These are phyloP conservation scores for Rhinogobio ventralis DNA, from an alignment of 2,797 vertebrate species.

Conservation along the genomic window DNA sequence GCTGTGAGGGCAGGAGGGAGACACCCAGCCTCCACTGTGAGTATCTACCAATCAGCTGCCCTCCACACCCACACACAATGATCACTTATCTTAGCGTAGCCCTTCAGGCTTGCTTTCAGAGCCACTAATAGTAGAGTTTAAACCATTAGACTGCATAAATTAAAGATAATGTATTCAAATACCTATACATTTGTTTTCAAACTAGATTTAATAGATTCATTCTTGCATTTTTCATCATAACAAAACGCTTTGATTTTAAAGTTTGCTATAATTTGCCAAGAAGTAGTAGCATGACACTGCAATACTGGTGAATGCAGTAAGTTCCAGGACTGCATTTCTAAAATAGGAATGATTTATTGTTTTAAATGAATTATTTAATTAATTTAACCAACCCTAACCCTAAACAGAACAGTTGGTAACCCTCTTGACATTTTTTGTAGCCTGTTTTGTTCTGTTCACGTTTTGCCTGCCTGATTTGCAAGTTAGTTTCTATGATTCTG, in stretches of 20 bases:
- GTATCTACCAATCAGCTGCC: slow-evolving; percentile 30
- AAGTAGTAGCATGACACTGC: not conserved
- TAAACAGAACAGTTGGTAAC: not conserved
- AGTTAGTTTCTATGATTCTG: no score
- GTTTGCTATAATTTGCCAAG: not conserved
- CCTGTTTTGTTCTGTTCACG: no score
- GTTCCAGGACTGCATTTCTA: not conserved
- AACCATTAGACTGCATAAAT: not conserved
- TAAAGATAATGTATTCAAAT: not conserved
- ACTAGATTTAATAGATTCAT: not conserved
- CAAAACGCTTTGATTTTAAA: not conserved
- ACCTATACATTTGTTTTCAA: not conserved
- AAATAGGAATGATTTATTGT: not conserved
- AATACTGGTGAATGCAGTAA: not conserved
- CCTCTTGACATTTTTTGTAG: not conserved
- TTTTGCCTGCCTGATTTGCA: no score
- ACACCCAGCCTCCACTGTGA: slow-evolving; percentile 28
- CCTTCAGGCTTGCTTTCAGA: not conserved
- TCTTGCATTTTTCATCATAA: not conserved
- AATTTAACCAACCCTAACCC: not conserved
- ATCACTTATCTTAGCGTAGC: slow-evolving; percentile 8
- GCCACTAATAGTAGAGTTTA: not conserved
- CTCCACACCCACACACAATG: slow-evolving; percentile 35
- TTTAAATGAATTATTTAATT: not conserved
- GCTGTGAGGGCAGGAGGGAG: slow-evolving; percentile 33